phyloP scores from a whole-genome alignment of 2,888 invertebrate species.

The Yponomeuta cagnagella region DNA sequence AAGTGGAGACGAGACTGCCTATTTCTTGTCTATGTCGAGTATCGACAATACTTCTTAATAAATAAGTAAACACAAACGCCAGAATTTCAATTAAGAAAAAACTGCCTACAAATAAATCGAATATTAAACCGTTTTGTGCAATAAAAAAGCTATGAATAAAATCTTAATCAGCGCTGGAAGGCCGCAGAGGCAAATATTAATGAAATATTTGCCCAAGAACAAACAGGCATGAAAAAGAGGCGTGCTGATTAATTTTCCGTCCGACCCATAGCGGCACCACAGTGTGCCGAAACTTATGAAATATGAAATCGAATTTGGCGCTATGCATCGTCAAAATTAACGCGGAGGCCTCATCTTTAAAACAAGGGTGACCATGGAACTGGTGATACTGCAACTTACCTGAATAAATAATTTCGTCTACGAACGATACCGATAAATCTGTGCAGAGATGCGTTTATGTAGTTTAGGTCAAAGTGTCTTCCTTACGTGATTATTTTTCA shows the following conservation, averaged over 20 bases:
- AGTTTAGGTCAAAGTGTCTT: too few relatives aligned
- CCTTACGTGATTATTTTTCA: too few relatives aligned
- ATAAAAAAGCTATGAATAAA: conserved; percentile 59
- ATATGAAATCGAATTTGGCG: conserved; percentile 53
- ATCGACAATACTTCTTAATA: neutral
- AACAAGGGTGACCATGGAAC: conserved; percentile 35
- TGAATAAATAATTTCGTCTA: too few relatives aligned
- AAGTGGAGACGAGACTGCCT: too few relatives aligned
- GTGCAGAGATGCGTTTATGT: too few relatives aligned
- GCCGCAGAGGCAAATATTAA: conserved; percentile 36
- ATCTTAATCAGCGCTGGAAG: conserved; percentile 66
- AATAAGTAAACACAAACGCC: neutral
- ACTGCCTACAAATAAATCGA: conserved; percentile 7
- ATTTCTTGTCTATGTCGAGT: neutral
- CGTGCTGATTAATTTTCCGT: conserved; percentile 67
- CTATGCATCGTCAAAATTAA: conserved; percentile 60
- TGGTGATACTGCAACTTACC: neutral
- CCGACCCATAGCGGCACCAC: conserved; percentile 32
- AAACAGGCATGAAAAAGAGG: conserved; percentile 67
- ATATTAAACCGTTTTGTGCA: conserved; percentile 5
- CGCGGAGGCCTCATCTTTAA: conserved; percentile 35
- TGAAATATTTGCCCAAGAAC: conserved; percentile 61
- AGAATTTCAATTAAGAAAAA: conserved; percentile 8
- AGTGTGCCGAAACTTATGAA: conserved; percentile 31
- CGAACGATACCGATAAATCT: too few relatives aligned